These are phyloP conservation scores for Stichodactyla mertensii DNA, from an alignment of 64 coral and sea anemone genomes.

Conservation along the genomic window DNA sequence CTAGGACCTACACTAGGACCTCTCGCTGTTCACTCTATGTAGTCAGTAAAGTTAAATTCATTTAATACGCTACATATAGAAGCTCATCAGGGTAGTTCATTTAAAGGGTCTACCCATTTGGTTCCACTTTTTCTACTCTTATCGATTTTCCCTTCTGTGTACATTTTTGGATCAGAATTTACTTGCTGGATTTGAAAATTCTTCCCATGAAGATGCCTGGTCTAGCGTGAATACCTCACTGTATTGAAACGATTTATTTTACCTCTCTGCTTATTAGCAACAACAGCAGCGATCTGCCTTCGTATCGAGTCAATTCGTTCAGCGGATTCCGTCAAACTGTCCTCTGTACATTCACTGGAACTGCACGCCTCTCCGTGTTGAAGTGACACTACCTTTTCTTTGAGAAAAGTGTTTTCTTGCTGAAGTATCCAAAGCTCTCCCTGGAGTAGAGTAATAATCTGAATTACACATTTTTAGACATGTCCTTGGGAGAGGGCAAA, in stretches of 20 bases:
- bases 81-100: no score
- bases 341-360: constrained; percentile 53
- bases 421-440: constrained; percentile 76
- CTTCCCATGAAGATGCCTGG: no score
- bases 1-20: not conserved
- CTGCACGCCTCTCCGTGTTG: constrained; percentile 44
- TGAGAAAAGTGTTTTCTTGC: constrained; percentile 80
- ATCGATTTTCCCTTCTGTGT: no score
- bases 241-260: not conserved
- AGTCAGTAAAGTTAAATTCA: no score
- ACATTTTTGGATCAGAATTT: no score
- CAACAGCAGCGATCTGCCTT: constrained; percentile 20
- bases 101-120: no score
- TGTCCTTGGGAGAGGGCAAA: not conserved
- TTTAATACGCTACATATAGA: no score
- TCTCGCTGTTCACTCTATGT: not conserved
- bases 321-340: constrained; percentile 55
- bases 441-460: constrained; percentile 27
- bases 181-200: no score
- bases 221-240: no score
- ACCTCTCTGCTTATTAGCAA: not conserved
- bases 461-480: constrained; percentile 14
- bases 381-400: constrained; percentile 60
- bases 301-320: constrained; percentile 48
- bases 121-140: no score